phyloP scores from a whole-genome alignment of 2,888 invertebrate genomes.

The Aricia artaxerxes region DNA sequence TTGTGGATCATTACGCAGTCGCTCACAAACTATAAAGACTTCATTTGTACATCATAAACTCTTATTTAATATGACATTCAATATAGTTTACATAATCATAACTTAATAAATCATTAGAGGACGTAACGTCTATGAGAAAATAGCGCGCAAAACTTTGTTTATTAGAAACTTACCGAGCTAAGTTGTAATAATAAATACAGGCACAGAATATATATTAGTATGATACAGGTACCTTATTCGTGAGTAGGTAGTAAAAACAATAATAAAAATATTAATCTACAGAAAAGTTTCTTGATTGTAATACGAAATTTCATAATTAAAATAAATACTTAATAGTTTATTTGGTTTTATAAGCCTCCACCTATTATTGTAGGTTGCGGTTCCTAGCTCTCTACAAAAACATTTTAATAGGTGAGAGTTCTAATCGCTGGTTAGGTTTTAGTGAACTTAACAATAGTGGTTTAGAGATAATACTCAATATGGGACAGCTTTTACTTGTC shows the following conservation, averaged over 20 bases:
- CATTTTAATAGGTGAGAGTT: conserved; percentile 9
- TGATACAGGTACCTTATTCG: not conserved
- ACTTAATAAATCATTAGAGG: not conserved
- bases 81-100: not conserved
- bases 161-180: too few relatives aligned
- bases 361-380: not conserved
- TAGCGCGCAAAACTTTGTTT: not conserved
- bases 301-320: too few relatives aligned
- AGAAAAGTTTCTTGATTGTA: not conserved
- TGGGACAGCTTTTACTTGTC: conserved; percentile 12
- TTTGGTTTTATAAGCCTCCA: not conserved
- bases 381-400: not conserved
- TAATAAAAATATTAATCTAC: not conserved
- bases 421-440: not conserved
- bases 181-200: too few relatives aligned
- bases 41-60: conserved; percentile 12
- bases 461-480: not conserved
- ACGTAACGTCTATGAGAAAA: not conserved
- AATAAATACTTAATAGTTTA: not conserved
- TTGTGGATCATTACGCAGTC: conserved; percentile 27
- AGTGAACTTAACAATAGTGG: not conserved
- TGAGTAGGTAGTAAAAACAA: not conserved
- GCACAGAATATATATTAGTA: too few relatives aligned
- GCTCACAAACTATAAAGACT: conserved; percentile 22
- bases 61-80: not conserved